Base-by-base conservation (phyloP, 2,113 vertebrate genomes). In the Rafetus swinhoei region DNA sequence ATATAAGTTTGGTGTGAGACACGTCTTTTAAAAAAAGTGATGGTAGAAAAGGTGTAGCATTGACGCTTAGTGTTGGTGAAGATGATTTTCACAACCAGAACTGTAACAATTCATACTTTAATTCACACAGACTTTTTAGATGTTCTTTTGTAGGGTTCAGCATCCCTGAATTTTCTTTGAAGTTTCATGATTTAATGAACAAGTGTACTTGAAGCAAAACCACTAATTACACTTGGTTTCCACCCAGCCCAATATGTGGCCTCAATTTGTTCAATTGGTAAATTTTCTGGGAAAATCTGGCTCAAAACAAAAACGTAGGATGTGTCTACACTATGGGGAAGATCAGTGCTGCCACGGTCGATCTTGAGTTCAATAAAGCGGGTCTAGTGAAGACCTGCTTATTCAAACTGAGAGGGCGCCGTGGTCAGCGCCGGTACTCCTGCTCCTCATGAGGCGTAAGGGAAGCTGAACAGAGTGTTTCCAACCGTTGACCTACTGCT, bases 1-100 rank as follows among this genome's bases (percentile, higher is more conserved):
- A 93, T 93, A 57, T 92, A 95, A 95, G 87, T 79, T 74, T 88
- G 55, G 52, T 81, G 81, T 55, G 62, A 92, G 19, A 53, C 91
- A 35, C 59, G 82, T 2, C 81, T 95, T 96, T 91, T 87, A 96
- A 93, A 87, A 87, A 96, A 54, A 45, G 16, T 74, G 95, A 55
- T 57, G 65, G 82, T 90, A 84, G 93, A 56, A 93, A 89, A 95
- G 92, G 22, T 60, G 56, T 69, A 94, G 81, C 90, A 85, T 27
- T 90, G 79, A 91, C 91, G n/a, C 76, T 95, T 92, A 86, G 52
- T 86, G 62, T 84, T 80, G 27, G 55, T 85, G 77, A 92, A 94
- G 88, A 84, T 55, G 57, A 53, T 92, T 94, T 94, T 77, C 88
- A 52, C 29, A 45, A 25, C 22, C 54, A 93, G 69, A 92, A 85